Evolutionary conservation across 2,888 invertebrate species (phyloP), one percentile per base, ranked within the genome.

Genomic region (Exocentrus adspersus): DNA sequence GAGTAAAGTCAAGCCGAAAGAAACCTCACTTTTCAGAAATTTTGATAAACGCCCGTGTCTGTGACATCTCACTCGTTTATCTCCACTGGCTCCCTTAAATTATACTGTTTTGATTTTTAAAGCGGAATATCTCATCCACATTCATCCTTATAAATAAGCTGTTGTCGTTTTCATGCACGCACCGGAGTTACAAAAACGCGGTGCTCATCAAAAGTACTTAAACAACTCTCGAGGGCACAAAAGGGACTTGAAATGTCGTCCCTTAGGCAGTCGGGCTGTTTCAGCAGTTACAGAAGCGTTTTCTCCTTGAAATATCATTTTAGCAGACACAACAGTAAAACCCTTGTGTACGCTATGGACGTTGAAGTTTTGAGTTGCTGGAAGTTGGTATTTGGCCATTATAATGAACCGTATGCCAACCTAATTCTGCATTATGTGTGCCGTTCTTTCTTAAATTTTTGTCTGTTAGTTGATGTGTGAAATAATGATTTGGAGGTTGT

Each of bases 221-320:
- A 30, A 37, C n/a, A 37, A n/a, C 2, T 2, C 37, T 37, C 37
- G 12, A n/a, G 37, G 51, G 32, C 16, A 28, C 19, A n/a, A 32
- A 32, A 51, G 14, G 37, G 30, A 17, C 32, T 32, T 51, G 32
- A 32, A 32, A 51, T 24, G 19, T 51, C 32, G 17, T 19, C 32
- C 51, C 24, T 48, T 48, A 48, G 74, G 74, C 74, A 70, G 69
- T 64, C 71, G 75, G 75, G 78, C 78, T 77, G 78, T 77, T 77
- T 76, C 70, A 77, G 71, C 73, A 76, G 76, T 79, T 79, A 77
- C 78, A 77, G 74, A 76, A 75, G 78, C 24, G 24, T 24, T 24
- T 7, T 24, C 24, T 24, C 3, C 24, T 24, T 3, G 24, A 24
- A 5, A 24, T 24, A 24, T 24, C 7, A 24, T 24, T 24, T 24